A percentile compares a stretch with the other conserved stretches of the same genome.
Conservation (phyloP, 2,797 vertebrate genomes). For the Notoglanidium macrostoma region DNA sequence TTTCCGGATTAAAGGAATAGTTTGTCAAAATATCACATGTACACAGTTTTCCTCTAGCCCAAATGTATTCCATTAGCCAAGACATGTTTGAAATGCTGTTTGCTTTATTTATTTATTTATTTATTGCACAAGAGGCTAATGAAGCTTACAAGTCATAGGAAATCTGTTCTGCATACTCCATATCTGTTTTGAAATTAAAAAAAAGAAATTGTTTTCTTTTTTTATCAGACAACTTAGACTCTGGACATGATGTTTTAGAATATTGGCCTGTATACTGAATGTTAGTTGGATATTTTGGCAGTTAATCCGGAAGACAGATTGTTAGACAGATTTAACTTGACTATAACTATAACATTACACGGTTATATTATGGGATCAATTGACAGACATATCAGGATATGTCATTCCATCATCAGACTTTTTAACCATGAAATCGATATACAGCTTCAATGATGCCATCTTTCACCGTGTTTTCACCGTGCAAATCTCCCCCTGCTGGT, state of each 20-base stretch:
- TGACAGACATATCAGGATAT: no score
- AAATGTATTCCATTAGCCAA: neutral
- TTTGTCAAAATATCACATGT: neutral
- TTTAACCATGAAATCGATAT: no score
- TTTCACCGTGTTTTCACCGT: no score
- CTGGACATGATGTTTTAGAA: neutral
- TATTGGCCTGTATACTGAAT: neutral
- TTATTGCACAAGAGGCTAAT: neutral
- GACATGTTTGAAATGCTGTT: neutral
- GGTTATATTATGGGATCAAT: no score
- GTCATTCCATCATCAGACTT: no score
- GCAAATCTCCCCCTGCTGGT: no score
- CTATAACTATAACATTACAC: no score
- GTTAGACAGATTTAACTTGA: no score
- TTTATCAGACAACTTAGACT: no score
- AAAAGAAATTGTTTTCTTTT: no score
- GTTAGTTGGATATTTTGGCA: neutral
- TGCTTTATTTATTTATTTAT: neutral
- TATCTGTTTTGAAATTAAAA: neutral
- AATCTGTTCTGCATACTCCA: neutral
- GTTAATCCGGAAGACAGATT: no score
- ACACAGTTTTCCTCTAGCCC: neutral
- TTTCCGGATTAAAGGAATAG: neutral
- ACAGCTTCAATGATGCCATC: no score
- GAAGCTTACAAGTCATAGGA: neutral